phyloP scores from a whole-genome alignment of 1,140 invertebrate genomes.

The Hycleus phaleratus region DNA sequence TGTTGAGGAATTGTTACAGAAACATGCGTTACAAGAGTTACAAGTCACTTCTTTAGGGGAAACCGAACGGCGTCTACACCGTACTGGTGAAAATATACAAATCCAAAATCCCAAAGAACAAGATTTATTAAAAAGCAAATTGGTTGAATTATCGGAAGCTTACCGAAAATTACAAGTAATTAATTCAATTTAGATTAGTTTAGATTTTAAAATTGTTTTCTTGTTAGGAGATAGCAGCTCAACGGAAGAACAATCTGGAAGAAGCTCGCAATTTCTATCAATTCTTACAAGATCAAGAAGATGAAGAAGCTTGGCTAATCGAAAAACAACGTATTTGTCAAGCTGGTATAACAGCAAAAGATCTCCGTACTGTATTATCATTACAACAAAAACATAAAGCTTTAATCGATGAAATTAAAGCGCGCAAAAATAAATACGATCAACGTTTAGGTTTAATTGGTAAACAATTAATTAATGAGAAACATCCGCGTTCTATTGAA shows the following conservation, averaged over 20 bases:
- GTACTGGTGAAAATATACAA: conserved; percentile 51
- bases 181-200: no score
- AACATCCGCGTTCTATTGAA: conserved; percentile 68
- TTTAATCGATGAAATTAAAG: conserved; percentile 86
- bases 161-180: conserved; percentile 31
- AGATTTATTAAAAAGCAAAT: conserved; percentile 31
- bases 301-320: conserved; percentile 84
- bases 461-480: conserved; percentile 64
- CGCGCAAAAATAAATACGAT: conserved; percentile 69
- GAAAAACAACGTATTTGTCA: conserved; percentile 89
- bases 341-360: conserved; percentile 85
- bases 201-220: no score
- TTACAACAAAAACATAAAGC: conserved; percentile 93
- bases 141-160: conserved; percentile 28
- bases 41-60: conserved; percentile 83
- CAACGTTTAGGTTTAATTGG: conserved; percentile 55
- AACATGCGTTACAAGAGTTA: conserved; percentile 84
- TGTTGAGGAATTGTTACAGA: conserved; percentile 89
- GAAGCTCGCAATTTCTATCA: conserved; percentile 91
- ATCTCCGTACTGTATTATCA: conserved; percentile 80
- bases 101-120: conserved; percentile 34
- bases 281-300: conserved; percentile 83
- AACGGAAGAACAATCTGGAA: conserved; percentile 74
- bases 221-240: conserved; percentile 47
- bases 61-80: conserved; percentile 66